Base-by-base conservation (phyloP, 2,797 vertebrate genomes). In the Menidia menidia region DNA sequence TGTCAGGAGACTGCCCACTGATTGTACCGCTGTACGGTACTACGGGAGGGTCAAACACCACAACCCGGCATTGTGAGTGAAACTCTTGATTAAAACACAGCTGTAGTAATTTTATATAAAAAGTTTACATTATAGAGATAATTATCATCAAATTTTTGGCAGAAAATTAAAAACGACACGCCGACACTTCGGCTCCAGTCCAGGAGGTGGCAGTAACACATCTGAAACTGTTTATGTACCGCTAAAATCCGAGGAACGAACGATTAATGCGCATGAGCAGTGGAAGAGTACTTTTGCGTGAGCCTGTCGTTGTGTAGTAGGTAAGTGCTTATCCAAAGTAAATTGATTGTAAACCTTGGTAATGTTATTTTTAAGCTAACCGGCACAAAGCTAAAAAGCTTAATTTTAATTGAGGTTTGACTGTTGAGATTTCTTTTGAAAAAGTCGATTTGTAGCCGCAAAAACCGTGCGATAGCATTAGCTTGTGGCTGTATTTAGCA, bases 181-280 rank as follows among this genome's bases (percentile, higher is more conserved):
- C 18, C 2, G 41, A n/a, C 1, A 2, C 13, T 3, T 25, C 16
- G 1, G 0, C 57, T 71, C 64, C 81, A 32, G 44, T 14, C 64
- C 88, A 64, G 9, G 0, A 71, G 84, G 55, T 6, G 83, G 86
- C 74, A 18, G 30, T 71, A 52, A 11, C 2, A 4, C 9, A 0
- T 10, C 8, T 11, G 16, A 63, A 48, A 10, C 2, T 3, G 3
- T 12, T 35, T 11, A 0, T 4, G 0, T 25, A 53, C 14, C 19
- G 30, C 13, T 16, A 30, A 51, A 31, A 41, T 2, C n/a, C 3
- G 35, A 39, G 10, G 13, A 25, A 25, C 54, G 48, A 45, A 56
- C 30, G 14, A 16, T 18, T 13, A 18, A 2, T 56, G 15, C 55
- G 76, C 91, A 88, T 88, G 91, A 91, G 90, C 73, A 61, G 0